Evolutionary conservation across 2,888 invertebrate genomes (phyloP).

Genomic region (Electrophaes corylata): DNA sequence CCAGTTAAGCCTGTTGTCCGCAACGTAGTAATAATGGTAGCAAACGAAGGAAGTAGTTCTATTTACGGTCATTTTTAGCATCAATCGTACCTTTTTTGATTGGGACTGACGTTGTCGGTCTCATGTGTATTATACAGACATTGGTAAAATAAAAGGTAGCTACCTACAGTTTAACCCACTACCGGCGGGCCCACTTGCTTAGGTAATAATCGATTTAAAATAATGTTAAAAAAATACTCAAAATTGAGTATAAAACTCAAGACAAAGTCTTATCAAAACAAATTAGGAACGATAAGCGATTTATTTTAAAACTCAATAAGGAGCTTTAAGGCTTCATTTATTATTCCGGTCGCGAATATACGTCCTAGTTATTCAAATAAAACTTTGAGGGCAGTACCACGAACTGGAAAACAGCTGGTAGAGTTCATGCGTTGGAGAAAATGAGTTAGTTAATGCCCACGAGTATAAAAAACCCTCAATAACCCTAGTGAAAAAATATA

Average conservation of each 20-base stretch:
- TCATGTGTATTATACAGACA: too few species aligned
- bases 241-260: slow-evolving; percentile 4
- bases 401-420: slow-evolving; percentile 10
- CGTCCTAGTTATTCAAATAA: slow-evolving; percentile 59
- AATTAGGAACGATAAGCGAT: slow-evolving; percentile 33
- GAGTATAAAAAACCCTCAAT: too few species aligned
- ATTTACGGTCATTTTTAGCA: slow-evolving; percentile 10
- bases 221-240: neutral
- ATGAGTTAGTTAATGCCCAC: too few species aligned
- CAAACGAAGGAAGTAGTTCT: slow-evolving; percentile 3
- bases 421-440: neutral
- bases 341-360: slow-evolving; percentile 45
- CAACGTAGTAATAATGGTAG: too few species aligned
- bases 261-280: slow-evolving; percentile 12
- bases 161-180: too few species aligned
- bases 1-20: too few species aligned
- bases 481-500: too few species aligned
- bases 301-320: slow-evolving; percentile 33
- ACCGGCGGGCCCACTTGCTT: too few species aligned
- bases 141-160: too few species aligned
- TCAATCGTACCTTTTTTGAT: slow-evolving; percentile 8
- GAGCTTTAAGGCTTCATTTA: slow-evolving; percentile 39
- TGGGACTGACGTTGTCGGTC: neutral
- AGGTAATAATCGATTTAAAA: too few species aligned
- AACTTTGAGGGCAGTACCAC: slow-evolving; percentile 47